Conservation (phyloP, 2,797 vertebrate genomes). For the Notoglanidium macrostoma region DNA sequence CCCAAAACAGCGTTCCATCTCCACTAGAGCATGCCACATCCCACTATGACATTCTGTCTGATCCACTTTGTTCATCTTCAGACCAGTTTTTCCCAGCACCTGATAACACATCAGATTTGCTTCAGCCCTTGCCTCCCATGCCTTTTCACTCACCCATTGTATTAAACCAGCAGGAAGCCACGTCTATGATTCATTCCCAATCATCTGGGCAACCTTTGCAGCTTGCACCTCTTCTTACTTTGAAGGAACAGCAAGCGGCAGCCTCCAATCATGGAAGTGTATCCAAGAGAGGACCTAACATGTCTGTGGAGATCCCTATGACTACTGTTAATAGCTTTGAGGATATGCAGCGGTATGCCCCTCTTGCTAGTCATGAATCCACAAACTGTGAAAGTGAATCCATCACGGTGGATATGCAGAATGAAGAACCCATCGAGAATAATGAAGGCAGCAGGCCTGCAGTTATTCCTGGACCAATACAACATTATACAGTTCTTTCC, state of each 20-base stretch:
- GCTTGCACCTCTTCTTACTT: constrained; percentile 53
- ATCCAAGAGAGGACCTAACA: constrained; percentile 14
- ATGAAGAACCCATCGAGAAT: constrained; percentile 10
- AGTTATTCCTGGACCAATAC: constrained; percentile 35
- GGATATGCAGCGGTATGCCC: constrained; percentile 19
- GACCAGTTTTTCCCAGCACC: constrained; percentile 43
- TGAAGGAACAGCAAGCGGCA: constrained; percentile 51
- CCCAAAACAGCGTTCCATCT: constrained; percentile 20
- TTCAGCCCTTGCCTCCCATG: constrained; percentile 46
- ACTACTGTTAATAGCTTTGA: constrained; percentile 36
- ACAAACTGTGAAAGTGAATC: constrained; percentile 23
- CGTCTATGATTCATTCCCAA: constrained; percentile 40
- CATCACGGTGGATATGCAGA: constrained; percentile 17
- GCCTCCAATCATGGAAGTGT: constrained; percentile 24
- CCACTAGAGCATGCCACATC: constrained; percentile 39
- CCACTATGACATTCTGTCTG: constrained; percentile 32
- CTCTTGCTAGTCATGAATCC: constrained; percentile 9
- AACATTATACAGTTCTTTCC: constrained; percentile 44
- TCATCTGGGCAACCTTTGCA: constrained; percentile 35
- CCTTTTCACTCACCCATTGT: constrained; percentile 42
- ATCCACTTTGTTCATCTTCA: constrained; percentile 40
- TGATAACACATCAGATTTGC: constrained; percentile 43
- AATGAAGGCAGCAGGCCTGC: constrained; percentile 14
- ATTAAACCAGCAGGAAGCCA: constrained; percentile 42
- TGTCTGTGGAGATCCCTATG: constrained; percentile 15